Conservation (phyloP, 2,113 vertebrate species). For the Chaetops frenatus region DNA sequence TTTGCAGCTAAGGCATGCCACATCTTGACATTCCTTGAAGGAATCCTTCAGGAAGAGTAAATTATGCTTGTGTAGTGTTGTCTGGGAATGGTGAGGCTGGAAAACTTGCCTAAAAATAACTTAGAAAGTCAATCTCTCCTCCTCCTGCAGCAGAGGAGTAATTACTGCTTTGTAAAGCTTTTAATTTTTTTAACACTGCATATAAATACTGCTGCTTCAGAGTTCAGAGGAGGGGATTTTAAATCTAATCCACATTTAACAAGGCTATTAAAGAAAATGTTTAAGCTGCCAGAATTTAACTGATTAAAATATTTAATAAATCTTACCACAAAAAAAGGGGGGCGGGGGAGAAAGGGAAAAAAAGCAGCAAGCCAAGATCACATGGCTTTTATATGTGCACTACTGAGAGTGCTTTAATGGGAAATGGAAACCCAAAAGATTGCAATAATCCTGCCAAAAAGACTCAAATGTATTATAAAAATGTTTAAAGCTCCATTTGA, state of each 20-base stretch:
- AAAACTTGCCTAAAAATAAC: constrained; percentile 22
- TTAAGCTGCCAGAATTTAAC: constrained; percentile 67
- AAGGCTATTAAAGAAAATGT: constrained; percentile 72
- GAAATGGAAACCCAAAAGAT: constrained; percentile 53
- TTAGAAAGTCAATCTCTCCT: background rate
- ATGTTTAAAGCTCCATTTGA: constrained; percentile 40
- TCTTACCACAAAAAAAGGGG: background rate
- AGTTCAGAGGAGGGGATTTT: constrained; percentile 67
- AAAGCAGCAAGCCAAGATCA: background rate
- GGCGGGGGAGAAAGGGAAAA: background rate
- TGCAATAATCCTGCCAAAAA: constrained; percentile 46
- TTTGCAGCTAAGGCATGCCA: background rate
- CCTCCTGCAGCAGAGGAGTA: background rate
- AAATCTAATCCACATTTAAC: constrained; percentile 74
- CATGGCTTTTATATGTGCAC: constrained; percentile 7
- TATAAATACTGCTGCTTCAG: constrained; percentile 47
- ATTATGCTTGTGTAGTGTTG: background rate
- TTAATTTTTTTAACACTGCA: constrained; percentile 23
- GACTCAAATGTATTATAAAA: constrained; percentile 46
- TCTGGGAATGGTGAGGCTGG: background rate
- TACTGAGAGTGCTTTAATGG: constrained; percentile 48
- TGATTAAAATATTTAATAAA: constrained; percentile 75
- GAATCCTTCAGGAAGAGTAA: background rate
- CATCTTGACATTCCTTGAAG: background rate
- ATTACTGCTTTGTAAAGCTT: constrained; percentile 43